Evolutionary conservation across 1,140 invertebrate species (phyloP).

Genomic region (Ips nitidus): DNA sequence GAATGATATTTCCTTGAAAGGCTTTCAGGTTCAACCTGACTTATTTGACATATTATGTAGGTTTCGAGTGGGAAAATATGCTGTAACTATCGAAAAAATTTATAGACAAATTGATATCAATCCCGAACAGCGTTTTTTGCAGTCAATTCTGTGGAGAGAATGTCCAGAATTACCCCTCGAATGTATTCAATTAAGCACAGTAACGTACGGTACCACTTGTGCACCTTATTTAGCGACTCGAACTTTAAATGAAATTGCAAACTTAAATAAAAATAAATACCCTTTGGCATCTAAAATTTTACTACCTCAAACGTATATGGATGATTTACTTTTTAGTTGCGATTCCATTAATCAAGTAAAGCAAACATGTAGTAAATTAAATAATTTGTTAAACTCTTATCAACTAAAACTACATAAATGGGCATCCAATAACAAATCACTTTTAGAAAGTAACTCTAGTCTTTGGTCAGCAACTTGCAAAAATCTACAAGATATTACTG

Average conservation of each 20-base stretch:
- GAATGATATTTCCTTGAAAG: slow-evolving; percentile 45
- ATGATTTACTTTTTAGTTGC: slow-evolving; percentile 35
- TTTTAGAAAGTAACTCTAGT: not conserved
- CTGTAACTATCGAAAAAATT: slow-evolving; percentile 51
- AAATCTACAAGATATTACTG: not conserved
- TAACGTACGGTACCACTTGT: slow-evolving; percentile 49
- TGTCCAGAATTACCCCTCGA: slow-evolving; percentile 33
- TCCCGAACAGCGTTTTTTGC: slow-evolving; percentile 41
- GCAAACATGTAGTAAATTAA: slow-evolving; percentile 3
- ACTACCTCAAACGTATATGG: slow-evolving; percentile 22
- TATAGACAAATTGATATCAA: slow-evolving; percentile 49
- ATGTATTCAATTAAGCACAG: slow-evolving; percentile 46
- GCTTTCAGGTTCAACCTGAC: slow-evolving; percentile 50
- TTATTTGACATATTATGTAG: slow-evolving; percentile 50
- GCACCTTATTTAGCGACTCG: slow-evolving; percentile 46
- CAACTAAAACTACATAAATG: slow-evolving; percentile 28
- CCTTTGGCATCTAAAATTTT: slow-evolving; percentile 42
- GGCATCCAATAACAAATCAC: not conserved
- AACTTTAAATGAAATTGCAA: slow-evolving; percentile 43
- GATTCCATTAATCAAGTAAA: slow-evolving; percentile 1
- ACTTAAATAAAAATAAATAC: slow-evolving; percentile 37
- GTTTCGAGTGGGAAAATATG: slow-evolving; percentile 44
- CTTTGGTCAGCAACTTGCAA: not conserved
- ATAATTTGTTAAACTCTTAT: slow-evolving; percentile 3
- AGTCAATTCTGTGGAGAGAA: slow-evolving; percentile 51